Evolutionary conservation across 1,140 invertebrate genomes (phyloP), one percentile per base, ranked within the genome.

Genomic region (Helicoverpa armigera): DNA sequence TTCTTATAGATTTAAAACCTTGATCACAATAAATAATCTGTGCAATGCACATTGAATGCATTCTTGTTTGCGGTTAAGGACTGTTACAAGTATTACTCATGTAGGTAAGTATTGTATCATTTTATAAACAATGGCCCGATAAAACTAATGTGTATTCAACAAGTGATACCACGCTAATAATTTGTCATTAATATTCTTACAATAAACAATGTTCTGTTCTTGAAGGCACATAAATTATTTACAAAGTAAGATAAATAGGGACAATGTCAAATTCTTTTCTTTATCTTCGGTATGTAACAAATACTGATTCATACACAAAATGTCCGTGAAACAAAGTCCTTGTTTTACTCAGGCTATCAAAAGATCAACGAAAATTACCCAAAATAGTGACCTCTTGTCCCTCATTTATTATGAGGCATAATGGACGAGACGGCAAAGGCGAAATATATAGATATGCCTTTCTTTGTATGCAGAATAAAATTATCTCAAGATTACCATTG

Each of bases 401-500:
- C 9, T 43, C 51, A 63, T 61, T 43, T 23, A 63, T 61, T 50
- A 75, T 61, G 48, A 76, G 50, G 73, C 50, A 63, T 61, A 76
- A 76, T 29, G 56, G 16, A 53, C 12, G 16, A 7, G 43, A 12
- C 43, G 14, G 16, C 56, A 77, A 77, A 53, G 61, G 51, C 75
- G 48, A 77, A 77, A 77, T 77, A 29, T 18, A 63, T 61, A 63
- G 13, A 43, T 9, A 43, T 51, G 5, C 10, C 11, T n/a, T 51
- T 29, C 23, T 56, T 23, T 77, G 23, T 67, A 67, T 67, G 50
- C 50, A 65, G 75, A 53, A 76, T 60, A 48, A 61, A 76, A 76
- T 79, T 70, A 60, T 79, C 53, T n/a, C n/a, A 35, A 60, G 29
- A 79, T 70, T 79, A 67, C 48, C 61, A 77, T 65, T 77, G 75